phyloP scores from a whole-genome alignment of 2,797 vertebrate genomes.

The Gymnodraco acuticeps region DNA sequence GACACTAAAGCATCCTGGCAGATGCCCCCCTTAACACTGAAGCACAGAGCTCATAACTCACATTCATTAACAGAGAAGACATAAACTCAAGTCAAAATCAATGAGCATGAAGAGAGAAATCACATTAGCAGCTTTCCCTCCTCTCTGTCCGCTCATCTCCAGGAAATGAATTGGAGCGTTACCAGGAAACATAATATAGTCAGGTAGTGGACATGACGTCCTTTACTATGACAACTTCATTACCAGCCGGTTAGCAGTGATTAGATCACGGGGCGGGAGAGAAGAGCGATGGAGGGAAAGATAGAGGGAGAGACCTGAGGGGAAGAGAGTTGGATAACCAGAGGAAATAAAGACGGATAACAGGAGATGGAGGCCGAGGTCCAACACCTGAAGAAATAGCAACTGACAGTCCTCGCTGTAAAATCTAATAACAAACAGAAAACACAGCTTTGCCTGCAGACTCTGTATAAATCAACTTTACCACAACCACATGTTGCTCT shows the following conservation, averaged over 20 bases:
- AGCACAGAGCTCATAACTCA: conserved; percentile 12
- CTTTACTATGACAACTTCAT: conserved; percentile 54
- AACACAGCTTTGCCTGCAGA: conserved; percentile 28
- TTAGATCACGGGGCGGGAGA: conserved; percentile 50
- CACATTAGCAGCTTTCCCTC: conserved; percentile 49
- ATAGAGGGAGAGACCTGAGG: neutral
- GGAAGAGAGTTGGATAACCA: conserved; percentile 1
- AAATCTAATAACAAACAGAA: conserved; percentile 44
- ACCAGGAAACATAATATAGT: conserved; percentile 46
- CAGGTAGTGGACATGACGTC: conserved; percentile 31
- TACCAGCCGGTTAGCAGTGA: conserved; percentile 46
- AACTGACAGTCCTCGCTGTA: conserved; percentile 3
- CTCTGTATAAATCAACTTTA: conserved; percentile 6
- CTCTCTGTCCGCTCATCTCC: conserved; percentile 14
- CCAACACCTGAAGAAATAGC: conserved; percentile 20
- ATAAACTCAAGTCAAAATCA: conserved; percentile 39
- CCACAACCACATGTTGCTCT: conserved; percentile 37
- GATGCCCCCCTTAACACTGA: conserved; percentile 3
- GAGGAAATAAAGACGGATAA: conserved; percentile 17
- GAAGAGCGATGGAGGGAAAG: neutral
- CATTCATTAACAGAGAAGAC: conserved; percentile 9
- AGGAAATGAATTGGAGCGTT: conserved; percentile 40
- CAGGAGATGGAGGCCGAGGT: conserved; percentile 1
- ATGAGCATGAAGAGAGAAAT: conserved; percentile 41
- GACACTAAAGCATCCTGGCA: conserved; percentile 12